Base-by-base conservation (phyloP, 2,888 invertebrate species). In the Tipula unca region DNA sequence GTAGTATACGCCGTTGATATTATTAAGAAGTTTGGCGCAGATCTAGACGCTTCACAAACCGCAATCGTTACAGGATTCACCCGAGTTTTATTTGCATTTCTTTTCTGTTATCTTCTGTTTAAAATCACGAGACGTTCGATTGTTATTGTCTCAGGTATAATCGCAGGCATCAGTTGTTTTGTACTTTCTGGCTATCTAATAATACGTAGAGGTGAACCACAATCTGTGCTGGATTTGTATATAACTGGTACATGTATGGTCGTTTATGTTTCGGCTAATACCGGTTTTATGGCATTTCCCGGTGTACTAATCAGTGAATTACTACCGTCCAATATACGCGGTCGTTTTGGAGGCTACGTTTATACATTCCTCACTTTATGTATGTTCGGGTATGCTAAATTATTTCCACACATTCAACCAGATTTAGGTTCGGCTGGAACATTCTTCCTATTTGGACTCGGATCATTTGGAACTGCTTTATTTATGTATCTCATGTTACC, bases 1-100 rank as follows among this genome's bases (percentile, higher is more conserved):
- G 94, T 96, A 86, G 96, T 95, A 90, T 96, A 96, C 89, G 95
- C 95, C 0, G 94, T 95, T 0, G 94, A 95, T 88, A 94, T 96
- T 86, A 92, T 95, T 6, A 90, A 92, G 6, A 93, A 94, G 86
- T 89, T 91, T 82, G 93, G 92, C 8, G 87, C 92, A 25, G 91
- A 93, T 87, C 88, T 90, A 42, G 88, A 90, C 85, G 91, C 91
- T 84, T 92, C 92, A 86, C 88, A 92, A 86, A 94, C 94, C 0
- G 95, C 95, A 0, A 94, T 95, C 86, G 92, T 94, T 87, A 95
- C 95, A 0, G 95, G 95, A 0, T 89, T 93, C 14, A 93, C 95
- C 1, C 92, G 96, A 42, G 92, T 95, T 48, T 87, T 91, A 0
- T 94, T 95, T 88, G 94, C 95, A 1, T 90, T 94, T 69, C 87